phyloP scores from a whole-genome alignment of 2,113 vertebrate species.

The Crotalus helleri region DNA sequence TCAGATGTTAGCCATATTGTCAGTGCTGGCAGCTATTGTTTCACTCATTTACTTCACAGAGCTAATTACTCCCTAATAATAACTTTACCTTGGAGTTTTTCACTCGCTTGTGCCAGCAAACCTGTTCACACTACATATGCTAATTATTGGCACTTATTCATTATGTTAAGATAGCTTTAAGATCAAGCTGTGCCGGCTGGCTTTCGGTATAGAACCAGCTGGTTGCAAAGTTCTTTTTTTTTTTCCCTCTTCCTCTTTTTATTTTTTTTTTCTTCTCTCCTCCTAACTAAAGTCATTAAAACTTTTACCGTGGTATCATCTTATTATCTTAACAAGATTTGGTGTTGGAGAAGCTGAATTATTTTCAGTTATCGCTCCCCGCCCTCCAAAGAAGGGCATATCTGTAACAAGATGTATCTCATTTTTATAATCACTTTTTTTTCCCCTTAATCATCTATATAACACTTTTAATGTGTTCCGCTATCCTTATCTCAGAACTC shows the following conservation, averaged over 20 bases:
- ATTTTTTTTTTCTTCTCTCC: neutral
- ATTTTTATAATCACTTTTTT: conserved; percentile 30
- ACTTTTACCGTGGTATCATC: conserved; percentile 80
- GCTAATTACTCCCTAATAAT: conserved; percentile 99
- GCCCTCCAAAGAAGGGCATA: conserved; percentile 55
- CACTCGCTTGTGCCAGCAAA: conserved; percentile 96
- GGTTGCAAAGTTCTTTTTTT: conserved; percentile 82
- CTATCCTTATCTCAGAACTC: neutral
- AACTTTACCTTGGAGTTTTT: conserved; percentile 99
- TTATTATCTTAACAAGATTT: conserved; percentile 73
- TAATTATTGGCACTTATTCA: conserved; percentile 99
- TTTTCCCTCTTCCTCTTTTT: conserved; percentile 65
- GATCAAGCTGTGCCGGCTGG: conserved; percentile 99
- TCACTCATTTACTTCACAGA: conserved; percentile 99
- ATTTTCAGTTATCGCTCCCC: conserved; percentile 36
- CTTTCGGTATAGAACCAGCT: conserved; percentile 84
- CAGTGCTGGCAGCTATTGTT: conserved; percentile 99
- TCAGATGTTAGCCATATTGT: conserved; percentile 99
- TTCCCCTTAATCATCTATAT: neutral
- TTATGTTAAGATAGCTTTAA: conserved; percentile 99
- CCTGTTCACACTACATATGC: conserved; percentile 99
- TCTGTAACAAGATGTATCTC: conserved; percentile 56
- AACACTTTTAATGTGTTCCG: neutral
- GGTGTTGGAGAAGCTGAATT: conserved; percentile 67
- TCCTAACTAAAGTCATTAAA: conserved; percentile 78